Evolutionary conservation across 1,140 invertebrate species (phyloP).

Genomic region (Drosophila nikananu): DNA sequence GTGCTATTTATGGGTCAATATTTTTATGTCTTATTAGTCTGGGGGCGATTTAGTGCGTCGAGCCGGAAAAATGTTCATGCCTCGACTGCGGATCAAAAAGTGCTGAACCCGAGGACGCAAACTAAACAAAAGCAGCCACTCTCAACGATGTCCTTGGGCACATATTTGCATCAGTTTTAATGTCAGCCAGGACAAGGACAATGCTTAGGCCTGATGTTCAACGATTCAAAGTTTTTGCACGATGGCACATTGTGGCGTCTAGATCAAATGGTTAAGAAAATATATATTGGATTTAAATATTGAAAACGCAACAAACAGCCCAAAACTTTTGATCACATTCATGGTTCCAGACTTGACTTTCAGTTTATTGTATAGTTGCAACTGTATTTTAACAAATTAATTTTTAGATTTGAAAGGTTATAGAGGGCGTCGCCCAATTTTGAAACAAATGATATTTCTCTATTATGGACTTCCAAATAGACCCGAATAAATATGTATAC

Average conservation of each 20-base stretch:
- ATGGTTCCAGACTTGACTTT: not conserved
- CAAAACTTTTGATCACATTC: not conserved
- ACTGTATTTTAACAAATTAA: not conserved
- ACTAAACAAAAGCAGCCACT: constrained; percentile 49
- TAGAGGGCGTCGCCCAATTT: not conserved
- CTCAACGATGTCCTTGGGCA: constrained; percentile 50
- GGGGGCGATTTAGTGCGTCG: constrained; percentile 10
- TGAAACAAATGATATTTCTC: no score
- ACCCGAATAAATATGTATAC: no score
- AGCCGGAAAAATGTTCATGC: constrained; percentile 21
- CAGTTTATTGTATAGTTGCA: not conserved
- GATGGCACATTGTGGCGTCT: constrained; percentile 3
- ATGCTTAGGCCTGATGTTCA: constrained; percentile 47
- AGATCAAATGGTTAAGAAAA: not conserved
- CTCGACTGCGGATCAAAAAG: constrained; percentile 32
- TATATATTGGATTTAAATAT: not conserved
- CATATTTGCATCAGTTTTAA: constrained; percentile 75
- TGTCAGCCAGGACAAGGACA: constrained; percentile 56
- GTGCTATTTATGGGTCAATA: constrained; percentile 35
- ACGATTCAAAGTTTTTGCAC: constrained; percentile 62
- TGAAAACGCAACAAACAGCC: not conserved
- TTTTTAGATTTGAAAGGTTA: not conserved
- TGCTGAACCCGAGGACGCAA: constrained; percentile 39
- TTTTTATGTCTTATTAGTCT: constrained; percentile 8
- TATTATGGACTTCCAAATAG: no score